Conservation (phyloP, 1,140 invertebrate species). For the Drosophila kohkoa region DNA sequence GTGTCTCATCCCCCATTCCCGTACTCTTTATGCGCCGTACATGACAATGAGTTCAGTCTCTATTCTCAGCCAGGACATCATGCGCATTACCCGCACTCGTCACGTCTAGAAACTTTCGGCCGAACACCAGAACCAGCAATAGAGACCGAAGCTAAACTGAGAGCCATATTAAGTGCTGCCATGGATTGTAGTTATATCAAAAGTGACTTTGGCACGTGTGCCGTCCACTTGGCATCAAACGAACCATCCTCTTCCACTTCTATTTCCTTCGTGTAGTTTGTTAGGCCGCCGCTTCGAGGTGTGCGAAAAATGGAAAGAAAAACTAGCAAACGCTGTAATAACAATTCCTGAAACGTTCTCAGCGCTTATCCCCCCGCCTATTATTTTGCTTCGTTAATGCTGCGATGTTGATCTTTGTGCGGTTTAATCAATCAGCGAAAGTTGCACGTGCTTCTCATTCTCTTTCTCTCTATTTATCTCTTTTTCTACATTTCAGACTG, state of each 20-base stretch:
- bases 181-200: conserved; percentile 74
- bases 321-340: conserved; percentile 72
- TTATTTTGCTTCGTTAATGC: conserved; percentile 44
- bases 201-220: conserved; percentile 80
- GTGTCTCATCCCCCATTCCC: background rate
- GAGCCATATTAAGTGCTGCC: conserved; percentile 71
- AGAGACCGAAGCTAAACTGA: conserved; percentile 15
- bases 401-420: conserved; percentile 56
- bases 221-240: conserved; percentile 63
- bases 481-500: background rate
- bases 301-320: conserved; percentile 30
- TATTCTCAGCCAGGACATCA: conserved; percentile 36
- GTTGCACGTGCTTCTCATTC: conserved; percentile 61
- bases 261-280: conserved; percentile 1
- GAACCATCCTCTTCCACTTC: background rate
- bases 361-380: background rate
- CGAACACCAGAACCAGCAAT: conserved; percentile 2
- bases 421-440: conserved; percentile 80
- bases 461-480: background rate
- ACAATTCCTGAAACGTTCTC: conserved; percentile 73
- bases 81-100: conserved; percentile 70
- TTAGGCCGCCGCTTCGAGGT: conserved; percentile 49
- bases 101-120: conserved; percentile 55
- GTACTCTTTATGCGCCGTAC: conserved; percentile 67
- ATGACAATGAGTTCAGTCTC: conserved; percentile 71